phyloP scores from a whole-genome alignment of 2,888 invertebrate genomes.

The Campoletis raptor region DNA sequence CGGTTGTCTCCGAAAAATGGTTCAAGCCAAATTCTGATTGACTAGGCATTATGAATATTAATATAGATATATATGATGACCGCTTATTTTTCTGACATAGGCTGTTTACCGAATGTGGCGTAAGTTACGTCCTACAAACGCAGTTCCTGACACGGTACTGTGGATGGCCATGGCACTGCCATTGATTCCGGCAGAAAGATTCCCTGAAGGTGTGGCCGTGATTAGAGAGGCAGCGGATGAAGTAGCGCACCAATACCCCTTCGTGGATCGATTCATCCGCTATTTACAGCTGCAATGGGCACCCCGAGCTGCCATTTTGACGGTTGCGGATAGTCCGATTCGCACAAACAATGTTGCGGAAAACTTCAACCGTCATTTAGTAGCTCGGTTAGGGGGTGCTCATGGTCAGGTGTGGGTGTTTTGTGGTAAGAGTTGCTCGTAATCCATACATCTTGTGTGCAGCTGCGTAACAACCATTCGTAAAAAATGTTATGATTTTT shows the following conservation, averaged over 20 bases:
- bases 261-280: not conserved
- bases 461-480: not conserved
- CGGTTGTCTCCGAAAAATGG: slow-evolving; percentile 6
- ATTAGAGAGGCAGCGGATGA: not conserved
- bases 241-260: slow-evolving; percentile 6
- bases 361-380: slow-evolving; percentile 35
- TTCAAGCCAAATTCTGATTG: not conserved
- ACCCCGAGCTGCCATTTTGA: slow-evolving; percentile 20
- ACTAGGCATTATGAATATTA: not conserved
- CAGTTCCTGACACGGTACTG: not conserved
- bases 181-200: slow-evolving; percentile 27
- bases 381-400: slow-evolving; percentile 8
- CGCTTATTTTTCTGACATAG: not conserved
- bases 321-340: slow-evolving; percentile 16
- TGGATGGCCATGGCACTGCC: slow-evolving; percentile 46
- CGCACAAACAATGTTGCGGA: slow-evolving; percentile 54
- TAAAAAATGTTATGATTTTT: not conserved
- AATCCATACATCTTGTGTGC: not conserved
- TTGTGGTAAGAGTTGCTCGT: slow-evolving; percentile 12
- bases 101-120: slow-evolving; percentile 27
- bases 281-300: slow-evolving; percentile 26
- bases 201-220: slow-evolving; percentile 8
- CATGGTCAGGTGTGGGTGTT: slow-evolving; percentile 60
- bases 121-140: not conserved
- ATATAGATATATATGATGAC: not conserved